Evolutionary conservation across 2,888 invertebrate genomes (phyloP).

Genomic region (Fragum sueziense): DNA sequence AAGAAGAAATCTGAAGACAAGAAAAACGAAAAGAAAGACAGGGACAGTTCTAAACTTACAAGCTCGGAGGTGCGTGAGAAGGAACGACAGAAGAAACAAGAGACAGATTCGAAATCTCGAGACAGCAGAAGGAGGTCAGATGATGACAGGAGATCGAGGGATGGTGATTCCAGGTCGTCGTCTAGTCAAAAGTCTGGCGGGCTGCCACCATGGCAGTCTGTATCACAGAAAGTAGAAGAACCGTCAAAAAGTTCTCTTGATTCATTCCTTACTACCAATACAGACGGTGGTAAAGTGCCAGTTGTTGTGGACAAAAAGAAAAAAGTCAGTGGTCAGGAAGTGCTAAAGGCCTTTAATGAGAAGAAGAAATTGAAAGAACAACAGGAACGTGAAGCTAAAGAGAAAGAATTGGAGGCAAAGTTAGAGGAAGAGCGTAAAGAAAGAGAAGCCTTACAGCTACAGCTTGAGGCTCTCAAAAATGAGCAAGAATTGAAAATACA

Average conservation of each 20-base stretch:
- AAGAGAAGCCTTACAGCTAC: slow-evolving; percentile 3
- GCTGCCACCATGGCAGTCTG: slow-evolving; percentile 66
- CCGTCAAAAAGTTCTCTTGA: slow-evolving; percentile 60
- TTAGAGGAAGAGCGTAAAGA: slow-evolving; percentile 33
- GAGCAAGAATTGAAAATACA: neutral
- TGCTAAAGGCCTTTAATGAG: slow-evolving; percentile 60
- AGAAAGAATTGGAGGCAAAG: slow-evolving; percentile 14
- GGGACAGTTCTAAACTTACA: slow-evolving; percentile 19
- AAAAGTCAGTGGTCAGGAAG: slow-evolving; percentile 60
- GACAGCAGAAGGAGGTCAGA: slow-evolving; percentile 48
- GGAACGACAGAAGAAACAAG: slow-evolving; percentile 42
- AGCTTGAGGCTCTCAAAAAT: slow-evolving; percentile 3
- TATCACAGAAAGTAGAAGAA: slow-evolving; percentile 57
- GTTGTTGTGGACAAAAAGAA: slow-evolving; percentile 56
- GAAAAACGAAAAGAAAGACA: slow-evolving; percentile 24
- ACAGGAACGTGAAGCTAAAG: slow-evolving; percentile 21
- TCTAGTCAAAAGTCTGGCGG: slow-evolving; percentile 59
- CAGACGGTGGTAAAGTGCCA: slow-evolving; percentile 59
- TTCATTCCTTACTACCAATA: slow-evolving; percentile 62
- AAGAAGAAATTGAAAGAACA: slow-evolving; percentile 51
- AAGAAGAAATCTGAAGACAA: slow-evolving; percentile 33
- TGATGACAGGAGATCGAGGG: slow-evolving; percentile 21
- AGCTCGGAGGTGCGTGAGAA: slow-evolving; percentile 16
- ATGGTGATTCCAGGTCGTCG: slow-evolving; percentile 21
- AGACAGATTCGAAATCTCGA: slow-evolving; percentile 34